Base-by-base conservation (phyloP, 1,140 invertebrate genomes). In the Saxidomus purpurata region DNA sequence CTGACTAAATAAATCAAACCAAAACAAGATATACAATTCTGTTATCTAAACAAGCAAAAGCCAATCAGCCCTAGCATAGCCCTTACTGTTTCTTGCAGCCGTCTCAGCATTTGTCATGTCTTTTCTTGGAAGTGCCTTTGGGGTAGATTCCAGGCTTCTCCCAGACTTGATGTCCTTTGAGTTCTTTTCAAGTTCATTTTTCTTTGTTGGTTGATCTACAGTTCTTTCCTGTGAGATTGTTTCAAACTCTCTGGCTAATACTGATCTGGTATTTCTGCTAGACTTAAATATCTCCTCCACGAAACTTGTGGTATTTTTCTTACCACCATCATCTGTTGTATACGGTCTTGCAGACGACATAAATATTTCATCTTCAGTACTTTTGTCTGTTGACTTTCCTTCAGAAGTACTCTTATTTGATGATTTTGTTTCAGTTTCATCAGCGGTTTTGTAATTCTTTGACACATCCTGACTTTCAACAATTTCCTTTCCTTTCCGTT, bases 211-310 rank as follows among this genome's bases (percentile, higher is more conserved):
- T 52, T 55, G n/a, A 0, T 79, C 49, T 55, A 15, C 47, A 47
- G 25, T 8, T 2, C 4, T 49, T 8, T 55, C 76, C 19, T 79
- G 47, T 4, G 25, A 31, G 34, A 79, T 79, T 22, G 36, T 34
- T 19, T 55, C 47, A 79, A 55, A 79, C 22, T 79, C 47, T 55
- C 49, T 49, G 13, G 47, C 34, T 52, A 79, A 55, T n/a, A 79
- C 3, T 19, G 49, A 36, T 36, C 76, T 79, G 25, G 17, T 79
- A 22, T 52, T 79, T 55, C 76, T 52, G 4, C 49, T 55, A 17
- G 76, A 79, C 55, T 55, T 79, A 55, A 79, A 79, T 59, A 79
- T 79, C 55, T 79, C 76, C 55, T 79, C 76, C 43, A 79, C 76
- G 36, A 79, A 38, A 79, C 40, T n/a, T 52, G 34, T 31, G 11